Base-by-base conservation (phyloP, 2,888 invertebrate genomes). In the Desoria tigrina region DNA sequence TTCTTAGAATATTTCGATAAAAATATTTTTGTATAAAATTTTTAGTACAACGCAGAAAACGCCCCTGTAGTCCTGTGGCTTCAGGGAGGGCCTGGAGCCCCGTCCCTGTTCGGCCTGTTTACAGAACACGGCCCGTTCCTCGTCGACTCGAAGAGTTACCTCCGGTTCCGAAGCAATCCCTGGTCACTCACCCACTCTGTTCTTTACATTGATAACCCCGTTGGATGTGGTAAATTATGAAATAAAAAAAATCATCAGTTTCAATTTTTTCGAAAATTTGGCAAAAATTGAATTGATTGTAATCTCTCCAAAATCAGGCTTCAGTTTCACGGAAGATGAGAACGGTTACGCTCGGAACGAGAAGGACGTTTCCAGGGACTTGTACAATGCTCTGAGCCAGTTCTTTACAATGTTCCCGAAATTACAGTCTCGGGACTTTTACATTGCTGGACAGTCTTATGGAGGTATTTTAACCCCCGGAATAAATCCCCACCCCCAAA, bases 361-460 rank as follows among this genome's bases (percentile, higher is more conserved):
- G 80, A 86, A 84, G 0, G 87, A 89, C 78, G 90, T 95, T 1
- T 94, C 90, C 0, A 84, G 86, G 58, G 88, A 95, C 79, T 80
- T 95, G 16, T 89, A 92, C 78, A 84, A 85, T 62, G 89, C 89
- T 0, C 78, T 94, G 4, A 80, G 83, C 50, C 95, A 96, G 79
- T 91, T 96, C 79, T 94, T 93, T 79, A 83, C 86, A 71, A 79
- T 95, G 1, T 96, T 94, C 79, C 88, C 89, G 0, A 87, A 91
- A 77, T 81, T 89, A 39, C 86, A 86, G 77, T 79, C 82, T 0
- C 88, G 88, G 76, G 88, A 89, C 61, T 94, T 96, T 79, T 96
- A 87, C 81, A 86, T 92, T 0, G 88, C 91, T 0, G 95, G 95
- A 1, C 94, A 96, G 82, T 93, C 92, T 0, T 94, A 94, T 78